Conservation (phyloP, 2,888 invertebrate species). For the Diaperis boleti region DNA sequence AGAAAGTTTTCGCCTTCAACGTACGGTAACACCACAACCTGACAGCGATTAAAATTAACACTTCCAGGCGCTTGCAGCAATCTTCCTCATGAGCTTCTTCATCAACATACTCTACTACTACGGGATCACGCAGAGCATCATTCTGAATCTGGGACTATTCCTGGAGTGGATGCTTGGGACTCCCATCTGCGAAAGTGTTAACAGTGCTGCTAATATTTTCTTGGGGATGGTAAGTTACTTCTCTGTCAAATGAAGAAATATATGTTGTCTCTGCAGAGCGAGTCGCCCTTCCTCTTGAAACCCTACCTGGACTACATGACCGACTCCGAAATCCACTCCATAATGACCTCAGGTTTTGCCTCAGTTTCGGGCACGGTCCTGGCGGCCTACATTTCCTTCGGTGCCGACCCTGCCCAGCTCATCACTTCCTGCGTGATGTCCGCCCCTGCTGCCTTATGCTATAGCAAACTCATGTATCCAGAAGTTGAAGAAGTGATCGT, state of each 20-base stretch:
- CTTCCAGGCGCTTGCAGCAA: slow-evolving; percentile 82
- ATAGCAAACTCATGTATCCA: slow-evolving; percentile 91
- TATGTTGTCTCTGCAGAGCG: slow-evolving; percentile 74
- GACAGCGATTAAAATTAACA: neutral
- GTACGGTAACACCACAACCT: slow-evolving; percentile 66
- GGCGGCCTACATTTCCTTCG: slow-evolving; percentile 92
- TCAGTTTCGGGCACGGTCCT: slow-evolving; percentile 94
- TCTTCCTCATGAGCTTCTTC: slow-evolving; percentile 94
- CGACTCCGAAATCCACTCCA: slow-evolving; percentile 90
- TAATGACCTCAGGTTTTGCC: slow-evolving; percentile 95
- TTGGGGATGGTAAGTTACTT: slow-evolving; percentile 83
- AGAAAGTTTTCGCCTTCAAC: slow-evolving; percentile 86
- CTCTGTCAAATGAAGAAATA: neutral
- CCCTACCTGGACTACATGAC: slow-evolving; percentile 90
- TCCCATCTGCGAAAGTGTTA: slow-evolving; percentile 95
- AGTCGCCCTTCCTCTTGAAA: slow-evolving; percentile 89
- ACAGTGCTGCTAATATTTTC: slow-evolving; percentile 93
- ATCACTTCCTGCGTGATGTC: slow-evolving; percentile 97
- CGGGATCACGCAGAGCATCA: slow-evolving; percentile 89
- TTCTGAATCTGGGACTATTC: slow-evolving; percentile 83
- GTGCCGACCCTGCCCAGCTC: slow-evolving; percentile 88
- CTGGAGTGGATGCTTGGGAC: slow-evolving; percentile 82
- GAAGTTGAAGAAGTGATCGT: slow-evolving; percentile 87
- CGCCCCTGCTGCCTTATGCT: slow-evolving; percentile 92
- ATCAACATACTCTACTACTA: slow-evolving; percentile 91